phyloP scores from a whole-genome alignment of 2,888 invertebrate species.

The Gymnosoma rotundatum region DNA sequence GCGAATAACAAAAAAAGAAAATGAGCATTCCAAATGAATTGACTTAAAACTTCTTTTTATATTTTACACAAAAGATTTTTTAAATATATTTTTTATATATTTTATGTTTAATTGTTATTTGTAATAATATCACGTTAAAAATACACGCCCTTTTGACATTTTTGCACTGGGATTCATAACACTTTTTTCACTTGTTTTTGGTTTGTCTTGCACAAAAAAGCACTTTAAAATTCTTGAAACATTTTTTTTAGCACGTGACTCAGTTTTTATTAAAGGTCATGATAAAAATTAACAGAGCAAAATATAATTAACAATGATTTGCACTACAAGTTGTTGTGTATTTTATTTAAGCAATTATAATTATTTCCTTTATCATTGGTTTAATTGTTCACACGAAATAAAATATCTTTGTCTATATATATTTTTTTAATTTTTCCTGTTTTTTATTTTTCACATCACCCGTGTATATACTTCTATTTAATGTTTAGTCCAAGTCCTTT shows the following conservation, averaged over 20 bases:
- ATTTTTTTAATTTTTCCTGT: slow-evolving; percentile 20
- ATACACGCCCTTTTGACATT: slow-evolving; percentile 66
- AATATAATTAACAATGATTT: slow-evolving; percentile 15
- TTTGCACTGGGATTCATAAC: slow-evolving; percentile 48
- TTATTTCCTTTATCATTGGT: neutral
- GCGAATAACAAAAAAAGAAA: too few relatives aligned
- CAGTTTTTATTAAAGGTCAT: slow-evolving; percentile 63
- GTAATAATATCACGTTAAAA: slow-evolving; percentile 24
- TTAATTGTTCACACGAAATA: neutral
- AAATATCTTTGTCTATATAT: neutral
- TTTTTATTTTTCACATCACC: slow-evolving; percentile 62
- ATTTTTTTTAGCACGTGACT: slow-evolving; percentile 67
- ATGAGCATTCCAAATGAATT: too few relatives aligned
- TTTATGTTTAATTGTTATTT: neutral
- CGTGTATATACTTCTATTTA: slow-evolving; percentile 64
- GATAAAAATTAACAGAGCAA: slow-evolving; percentile 21
- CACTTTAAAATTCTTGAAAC: slow-evolving; percentile 55
- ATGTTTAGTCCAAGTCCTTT: slow-evolving; percentile 68
- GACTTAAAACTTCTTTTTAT: too few relatives aligned
- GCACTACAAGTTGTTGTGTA: neutral
- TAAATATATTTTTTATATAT: too few relatives aligned
- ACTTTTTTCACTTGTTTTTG: slow-evolving; percentile 55
- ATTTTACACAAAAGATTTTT: too few relatives aligned
- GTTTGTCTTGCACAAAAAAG: slow-evolving; percentile 50
- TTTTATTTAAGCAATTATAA: neutral